Conservation (phyloP, 1,140 invertebrate species). For the Glossosoma conforme region DNA sequence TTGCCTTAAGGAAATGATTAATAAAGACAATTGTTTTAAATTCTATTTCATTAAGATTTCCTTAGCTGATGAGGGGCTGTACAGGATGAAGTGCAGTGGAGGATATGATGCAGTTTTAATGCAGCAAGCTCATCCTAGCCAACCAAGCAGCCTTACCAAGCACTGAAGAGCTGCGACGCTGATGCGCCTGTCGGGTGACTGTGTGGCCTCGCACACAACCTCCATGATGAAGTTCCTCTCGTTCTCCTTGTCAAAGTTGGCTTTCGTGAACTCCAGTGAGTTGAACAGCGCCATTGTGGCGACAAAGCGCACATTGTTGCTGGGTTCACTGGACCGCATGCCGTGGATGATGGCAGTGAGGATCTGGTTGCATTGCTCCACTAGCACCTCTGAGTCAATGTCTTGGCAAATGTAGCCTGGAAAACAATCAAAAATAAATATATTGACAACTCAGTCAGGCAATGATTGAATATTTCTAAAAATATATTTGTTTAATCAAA, state of each 20-base stretch:
- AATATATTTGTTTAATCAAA: too few species aligned
- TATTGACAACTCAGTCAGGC: too few species aligned
- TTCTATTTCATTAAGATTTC: neutral
- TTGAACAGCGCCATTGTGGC: conserved; percentile 97
- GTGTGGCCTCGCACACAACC: conserved; percentile 92
- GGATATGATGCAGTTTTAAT: neutral
- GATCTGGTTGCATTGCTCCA: conserved; percentile 91
- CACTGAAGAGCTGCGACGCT: conserved; percentile 96
- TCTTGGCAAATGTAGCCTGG: conserved; percentile 71
- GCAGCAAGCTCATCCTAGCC: neutral
- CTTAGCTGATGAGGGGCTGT: neutral
- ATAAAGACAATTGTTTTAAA: too few species aligned
- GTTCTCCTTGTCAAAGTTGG: conserved; percentile 95
- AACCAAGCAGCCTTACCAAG: too few species aligned
- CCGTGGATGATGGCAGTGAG: conserved; percentile 98
- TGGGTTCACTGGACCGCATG: conserved; percentile 79
- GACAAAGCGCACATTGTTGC: conserved; percentile 85
- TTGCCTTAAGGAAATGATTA: too few species aligned
- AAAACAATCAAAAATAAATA: conserved; percentile 29
- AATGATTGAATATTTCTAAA: too few species aligned
- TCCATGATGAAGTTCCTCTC: conserved; percentile 99
- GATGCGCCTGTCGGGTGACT: conserved; percentile 80
- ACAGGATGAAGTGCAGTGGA: neutral
- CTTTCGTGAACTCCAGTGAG: conserved; percentile 97
- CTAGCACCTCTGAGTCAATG: conserved; percentile 85